Percentiles rank a stretch among this genome's conserved stretches.
Evolutionary conservation across 2,888 invertebrate genomes (phyloP).

Genomic region (Dryadula phaetusa): DNA sequence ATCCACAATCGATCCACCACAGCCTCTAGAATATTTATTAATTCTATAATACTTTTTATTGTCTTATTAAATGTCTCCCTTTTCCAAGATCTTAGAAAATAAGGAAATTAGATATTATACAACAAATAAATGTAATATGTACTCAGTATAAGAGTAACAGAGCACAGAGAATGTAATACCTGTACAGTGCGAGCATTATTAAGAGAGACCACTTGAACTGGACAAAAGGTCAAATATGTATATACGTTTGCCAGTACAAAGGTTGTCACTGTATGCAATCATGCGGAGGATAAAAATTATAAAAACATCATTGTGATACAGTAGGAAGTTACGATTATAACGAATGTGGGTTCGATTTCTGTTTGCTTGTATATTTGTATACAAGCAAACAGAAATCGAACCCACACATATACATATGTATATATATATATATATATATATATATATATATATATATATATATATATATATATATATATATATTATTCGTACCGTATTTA

Average conservation of each 20-base stretch:
- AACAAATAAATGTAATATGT: neutral
- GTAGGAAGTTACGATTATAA: too few relatives aligned
- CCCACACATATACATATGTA: neutral
- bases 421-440: neutral
- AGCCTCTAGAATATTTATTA: neutral
- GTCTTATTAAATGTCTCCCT: too few relatives aligned
- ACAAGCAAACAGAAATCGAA: too few relatives aligned
- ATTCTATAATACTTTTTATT: too few relatives aligned
- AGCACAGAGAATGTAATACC: slow-evolving; percentile 13
- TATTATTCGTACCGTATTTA: too few relatives aligned
- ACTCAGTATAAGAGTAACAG: neutral
- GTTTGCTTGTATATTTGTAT: too few relatives aligned
- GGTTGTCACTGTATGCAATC: slow-evolving; percentile 17
- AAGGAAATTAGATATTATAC: neutral
- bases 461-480: too few relatives aligned
- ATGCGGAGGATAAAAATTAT: too few relatives aligned
- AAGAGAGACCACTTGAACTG: slow-evolving; percentile 27
- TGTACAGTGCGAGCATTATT: slow-evolving; percentile 15
- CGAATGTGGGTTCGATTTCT: too few relatives aligned
- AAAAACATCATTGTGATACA: too few relatives aligned
- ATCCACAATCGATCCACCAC: too few relatives aligned
- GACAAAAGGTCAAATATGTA: slow-evolving; percentile 26
- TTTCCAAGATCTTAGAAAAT: neutral
- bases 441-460: too few relatives aligned
- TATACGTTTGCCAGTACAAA: neutral